Evolutionary conservation across 2,113 vertebrate genomes (phyloP).

Genomic region (Pollimyrus isidori): DNA sequence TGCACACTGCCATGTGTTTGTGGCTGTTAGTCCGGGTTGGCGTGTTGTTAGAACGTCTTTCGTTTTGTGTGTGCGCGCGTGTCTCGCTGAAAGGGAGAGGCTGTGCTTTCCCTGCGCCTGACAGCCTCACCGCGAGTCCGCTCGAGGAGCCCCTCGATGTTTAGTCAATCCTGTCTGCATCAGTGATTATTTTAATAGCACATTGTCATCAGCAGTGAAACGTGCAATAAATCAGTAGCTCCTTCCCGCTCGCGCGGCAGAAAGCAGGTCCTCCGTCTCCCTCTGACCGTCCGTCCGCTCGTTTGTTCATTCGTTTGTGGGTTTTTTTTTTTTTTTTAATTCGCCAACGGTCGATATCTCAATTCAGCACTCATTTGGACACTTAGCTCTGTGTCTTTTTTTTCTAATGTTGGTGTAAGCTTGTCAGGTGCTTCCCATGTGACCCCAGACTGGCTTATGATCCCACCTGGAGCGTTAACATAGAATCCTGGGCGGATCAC

Average conservation of each 20-base stretch:
- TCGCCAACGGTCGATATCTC: not conserved
- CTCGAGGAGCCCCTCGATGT: constrained; percentile 14
- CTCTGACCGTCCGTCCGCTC: not conserved
- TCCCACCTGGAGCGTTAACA: not conserved
- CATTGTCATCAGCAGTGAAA: constrained; percentile 19
- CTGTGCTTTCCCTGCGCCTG: not conserved
- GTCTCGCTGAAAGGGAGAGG: not conserved
- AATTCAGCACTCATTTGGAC: not conserved
- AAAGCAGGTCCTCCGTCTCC: not conserved
- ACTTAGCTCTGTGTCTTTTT: not conserved
- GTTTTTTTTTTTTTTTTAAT: constrained; percentile 6
- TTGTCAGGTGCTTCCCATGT: not conserved
- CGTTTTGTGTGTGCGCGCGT: not conserved
- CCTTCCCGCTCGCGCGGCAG: not conserved
- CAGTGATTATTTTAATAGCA: constrained; percentile 31
- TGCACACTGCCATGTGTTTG: not conserved
- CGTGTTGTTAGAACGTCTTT: not conserved
- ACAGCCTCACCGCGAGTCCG: constrained; percentile 23
- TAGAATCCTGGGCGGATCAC: not conserved
- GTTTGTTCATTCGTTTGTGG: not conserved
- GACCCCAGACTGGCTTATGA: not conserved
- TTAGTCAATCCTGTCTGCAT: constrained; percentile 31
- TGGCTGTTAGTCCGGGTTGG: not conserved
- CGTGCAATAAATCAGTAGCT: constrained; percentile 16
- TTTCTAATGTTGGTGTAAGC: not conserved